These are phyloP conservation scores for Oncorhynchus tshawytscha DNA, from an alignment of 2,113 vertebrate species.

Conservation along the genomic window DNA sequence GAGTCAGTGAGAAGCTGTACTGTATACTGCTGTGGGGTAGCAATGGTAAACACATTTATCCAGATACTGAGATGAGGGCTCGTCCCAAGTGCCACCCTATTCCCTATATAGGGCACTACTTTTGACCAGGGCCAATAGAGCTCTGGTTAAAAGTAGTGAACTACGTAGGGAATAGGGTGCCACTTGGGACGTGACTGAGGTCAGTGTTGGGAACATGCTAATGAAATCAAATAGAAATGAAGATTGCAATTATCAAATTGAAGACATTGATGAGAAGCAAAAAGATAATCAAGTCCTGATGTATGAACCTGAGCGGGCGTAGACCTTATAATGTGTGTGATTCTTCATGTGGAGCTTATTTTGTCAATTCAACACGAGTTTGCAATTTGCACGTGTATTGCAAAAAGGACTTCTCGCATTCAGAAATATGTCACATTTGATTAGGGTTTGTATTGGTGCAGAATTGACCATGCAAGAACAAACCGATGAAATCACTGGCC, in stretches of 20 bases:
- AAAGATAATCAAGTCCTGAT: constrained; percentile 15
- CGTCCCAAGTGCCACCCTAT: no score
- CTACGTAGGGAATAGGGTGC: no score
- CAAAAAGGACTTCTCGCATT: constrained; percentile 45
- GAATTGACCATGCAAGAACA: constrained; percentile 57
- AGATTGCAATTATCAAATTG: constrained; percentile 36
- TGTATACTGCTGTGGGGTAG: not conserved
- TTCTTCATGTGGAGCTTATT: constrained; percentile 1
- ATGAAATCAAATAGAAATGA: constrained; percentile 24
- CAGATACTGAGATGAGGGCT: constrained; percentile 6
- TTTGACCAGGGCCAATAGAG: no score
- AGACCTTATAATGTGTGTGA: constrained; percentile 5
- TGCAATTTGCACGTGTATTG: not conserved
- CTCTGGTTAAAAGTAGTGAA: no score
- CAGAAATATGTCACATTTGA: constrained; percentile 64
- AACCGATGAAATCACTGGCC: constrained; percentile 22
- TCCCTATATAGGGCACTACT: no score
- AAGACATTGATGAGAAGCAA: constrained; percentile 41
- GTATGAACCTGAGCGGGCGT: no score
- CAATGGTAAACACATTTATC: not conserved
- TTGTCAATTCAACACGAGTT: not conserved
- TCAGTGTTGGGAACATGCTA: constrained; percentile 37
- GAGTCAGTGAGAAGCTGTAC: constrained; percentile 23
- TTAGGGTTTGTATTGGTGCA: constrained; percentile 58
- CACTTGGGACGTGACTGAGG: no score